Base-by-base conservation (phyloP, 2,888 invertebrate species). In the Noctua janthina region DNA sequence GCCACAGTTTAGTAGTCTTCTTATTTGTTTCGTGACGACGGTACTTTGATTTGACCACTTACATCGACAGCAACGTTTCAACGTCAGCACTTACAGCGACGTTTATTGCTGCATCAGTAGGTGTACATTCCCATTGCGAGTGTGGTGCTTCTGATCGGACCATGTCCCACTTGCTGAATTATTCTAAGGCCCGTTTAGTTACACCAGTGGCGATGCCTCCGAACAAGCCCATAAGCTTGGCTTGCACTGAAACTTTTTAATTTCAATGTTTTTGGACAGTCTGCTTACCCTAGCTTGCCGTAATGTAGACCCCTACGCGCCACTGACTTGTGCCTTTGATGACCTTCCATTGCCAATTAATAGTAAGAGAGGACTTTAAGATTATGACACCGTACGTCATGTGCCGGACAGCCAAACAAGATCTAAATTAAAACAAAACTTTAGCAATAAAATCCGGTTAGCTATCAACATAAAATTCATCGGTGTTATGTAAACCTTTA, bases 401-500 rank as follows among this genome's bases (percentile, higher is more conserved):
- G 29, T 29, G 29, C n/a, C 11, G 23, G 13, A n/a, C 4, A 59
- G n/a, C 29, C 29, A 29, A 29, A 29, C 29, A 62, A 62, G 15
- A 73, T 46, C 6, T 1, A 10, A 23, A 17, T 8, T 10, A 7
- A 49, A 3, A 29, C 10, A 46, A 56, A n/a, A 39, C 3, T 5
- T 54, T 35, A 29, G 15, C n/a, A 20, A 20, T 35, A 43, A 23
- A 43, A 43, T 79, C 23, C 15, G 39, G 35, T 39, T 49, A 66
- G 1, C 29, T 59, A 64, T 69, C 15, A 43, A 51, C 67, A 76
- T 39, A 71, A 75, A 82, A 75, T 15, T 43, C 23, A 59, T 73
- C 23, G 51, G 54, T 66, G 54, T 64, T 17, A 74, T 54, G 15
- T 51, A 20, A 59, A 67, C 11, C 81, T 54, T 51, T 51, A 20